Conservation (phyloP, 2,797 vertebrate species). For the Sebastes matsubarae region DNA sequence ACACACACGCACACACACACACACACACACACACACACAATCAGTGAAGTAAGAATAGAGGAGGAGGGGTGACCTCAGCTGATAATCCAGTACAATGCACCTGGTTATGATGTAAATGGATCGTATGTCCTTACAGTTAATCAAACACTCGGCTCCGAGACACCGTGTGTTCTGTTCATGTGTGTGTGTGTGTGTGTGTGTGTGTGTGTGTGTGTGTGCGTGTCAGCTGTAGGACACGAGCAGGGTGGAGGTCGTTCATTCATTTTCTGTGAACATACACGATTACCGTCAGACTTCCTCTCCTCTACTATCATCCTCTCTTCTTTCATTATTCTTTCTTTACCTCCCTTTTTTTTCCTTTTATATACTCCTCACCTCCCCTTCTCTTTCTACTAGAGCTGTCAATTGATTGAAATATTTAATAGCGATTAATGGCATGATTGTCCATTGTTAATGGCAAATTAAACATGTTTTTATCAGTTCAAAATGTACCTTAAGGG, state of each 20-base stretch:
- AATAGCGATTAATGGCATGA: too few relatives aligned
- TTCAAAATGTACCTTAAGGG: too few relatives aligned
- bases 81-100: constrained; percentile 57
- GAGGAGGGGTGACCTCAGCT: constrained; percentile 51
- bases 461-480: too few relatives aligned
- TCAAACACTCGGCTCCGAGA: constrained; percentile 43
- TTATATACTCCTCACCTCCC: background rate
- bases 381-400: background rate
- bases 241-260: constrained; percentile 68
- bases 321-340: constrained; percentile 13
- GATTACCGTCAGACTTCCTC: constrained; percentile 28
- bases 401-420: too few relatives aligned
- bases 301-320: constrained; percentile 10
- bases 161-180: background rate
- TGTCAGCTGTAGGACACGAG: constrained; percentile 37
- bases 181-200: constrained; percentile 19
- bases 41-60: constrained; percentile 18
- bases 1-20: background rate
- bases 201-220: background rate
- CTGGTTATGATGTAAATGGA: constrained; percentile 68
- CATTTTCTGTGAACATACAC: constrained; percentile 62
- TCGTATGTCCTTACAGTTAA: constrained; percentile 62
- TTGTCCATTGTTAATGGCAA: fast-evolving
- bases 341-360: background rate
- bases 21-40: background rate